These are phyloP conservation scores for Yasuhikotakia modesta DNA, from an alignment of 2,797 vertebrate genomes.

Conservation along the genomic window DNA sequence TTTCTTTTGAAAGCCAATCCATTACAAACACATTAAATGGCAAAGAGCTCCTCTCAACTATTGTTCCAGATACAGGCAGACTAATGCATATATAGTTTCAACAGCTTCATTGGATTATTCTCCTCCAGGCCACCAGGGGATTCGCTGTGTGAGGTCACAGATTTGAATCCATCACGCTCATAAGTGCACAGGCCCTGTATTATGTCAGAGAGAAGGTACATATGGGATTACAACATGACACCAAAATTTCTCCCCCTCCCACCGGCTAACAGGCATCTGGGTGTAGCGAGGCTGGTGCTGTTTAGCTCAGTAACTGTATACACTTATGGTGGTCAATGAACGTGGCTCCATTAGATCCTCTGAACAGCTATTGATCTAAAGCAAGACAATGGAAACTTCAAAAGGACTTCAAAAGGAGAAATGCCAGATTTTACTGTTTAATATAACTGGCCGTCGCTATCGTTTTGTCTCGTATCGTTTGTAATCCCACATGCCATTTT, in stretches of 20 bases:
- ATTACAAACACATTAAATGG: constrained; percentile 64
- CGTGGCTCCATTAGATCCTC: constrained; percentile 52
- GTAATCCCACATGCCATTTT: background rate
- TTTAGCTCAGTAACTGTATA: constrained; percentile 71
- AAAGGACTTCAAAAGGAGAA: constrained; percentile 41
- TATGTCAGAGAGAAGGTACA: constrained; percentile 63
- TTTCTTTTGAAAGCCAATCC: constrained; percentile 58
- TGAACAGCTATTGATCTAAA: constrained; percentile 62
- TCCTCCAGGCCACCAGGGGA: constrained; percentile 17
- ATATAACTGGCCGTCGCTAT: constrained; percentile 8
- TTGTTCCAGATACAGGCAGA: constrained; percentile 49
- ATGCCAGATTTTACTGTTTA: constrained; percentile 33
- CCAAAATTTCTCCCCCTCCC: constrained; percentile 62
- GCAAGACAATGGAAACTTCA: constrained; percentile 66
- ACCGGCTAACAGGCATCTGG: constrained; percentile 72
- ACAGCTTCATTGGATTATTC: constrained; percentile 18
- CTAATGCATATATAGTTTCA: constrained; percentile 52
- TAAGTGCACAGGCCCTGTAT: constrained; percentile 25
- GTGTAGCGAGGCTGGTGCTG: constrained; percentile 71
- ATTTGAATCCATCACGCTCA: constrained; percentile 40
- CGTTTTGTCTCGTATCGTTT: background rate
- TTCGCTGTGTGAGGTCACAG: constrained; percentile 24
- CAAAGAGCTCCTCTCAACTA: constrained; percentile 58
- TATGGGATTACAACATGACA: constrained; percentile 75
- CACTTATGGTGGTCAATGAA: constrained; percentile 69